Conservation (phyloP, 2,113 vertebrate species). For the Cinclus cinclus region DNA sequence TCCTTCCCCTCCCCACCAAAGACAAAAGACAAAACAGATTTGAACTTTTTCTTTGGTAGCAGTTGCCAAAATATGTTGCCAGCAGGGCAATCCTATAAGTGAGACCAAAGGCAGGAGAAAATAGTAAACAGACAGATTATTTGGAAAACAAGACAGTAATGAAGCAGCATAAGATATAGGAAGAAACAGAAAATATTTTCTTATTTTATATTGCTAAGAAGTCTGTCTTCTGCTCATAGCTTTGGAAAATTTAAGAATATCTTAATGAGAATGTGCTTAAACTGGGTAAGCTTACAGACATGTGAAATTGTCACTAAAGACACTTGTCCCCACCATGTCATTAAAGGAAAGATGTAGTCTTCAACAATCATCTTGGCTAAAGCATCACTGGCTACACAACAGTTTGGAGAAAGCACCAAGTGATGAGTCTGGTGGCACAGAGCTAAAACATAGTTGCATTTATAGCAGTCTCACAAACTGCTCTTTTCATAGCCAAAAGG, state of each 20-base stretch:
- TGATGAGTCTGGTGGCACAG: neutral
- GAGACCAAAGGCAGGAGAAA: neutral
- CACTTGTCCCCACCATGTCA: too few relatives aligned
- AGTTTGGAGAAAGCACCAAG: neutral
- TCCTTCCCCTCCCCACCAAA: too few relatives aligned
- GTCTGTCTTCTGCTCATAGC: neutral
- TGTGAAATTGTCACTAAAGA: neutral
- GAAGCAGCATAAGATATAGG: neutral
- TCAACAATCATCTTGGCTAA: neutral
- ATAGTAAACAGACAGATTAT: neutral
- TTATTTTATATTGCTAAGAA: neutral
- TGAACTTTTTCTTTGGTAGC: neutral
- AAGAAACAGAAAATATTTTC: neutral
- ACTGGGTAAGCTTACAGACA: neutral
- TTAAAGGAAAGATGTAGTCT: neutral
- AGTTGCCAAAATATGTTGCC: neutral
- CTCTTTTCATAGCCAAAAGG: neutral
- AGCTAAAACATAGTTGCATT: neutral
- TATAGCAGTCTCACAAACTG: neutral
- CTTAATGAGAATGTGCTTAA: neutral
- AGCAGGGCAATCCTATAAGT: neutral
- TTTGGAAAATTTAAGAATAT: neutral
- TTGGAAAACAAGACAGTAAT: neutral
- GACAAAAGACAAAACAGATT: neutral
- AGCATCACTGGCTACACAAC: neutral